phyloP scores from a whole-genome alignment of 92 coral and sea anemone genomes.

The Paramuricea clavata region DNA sequence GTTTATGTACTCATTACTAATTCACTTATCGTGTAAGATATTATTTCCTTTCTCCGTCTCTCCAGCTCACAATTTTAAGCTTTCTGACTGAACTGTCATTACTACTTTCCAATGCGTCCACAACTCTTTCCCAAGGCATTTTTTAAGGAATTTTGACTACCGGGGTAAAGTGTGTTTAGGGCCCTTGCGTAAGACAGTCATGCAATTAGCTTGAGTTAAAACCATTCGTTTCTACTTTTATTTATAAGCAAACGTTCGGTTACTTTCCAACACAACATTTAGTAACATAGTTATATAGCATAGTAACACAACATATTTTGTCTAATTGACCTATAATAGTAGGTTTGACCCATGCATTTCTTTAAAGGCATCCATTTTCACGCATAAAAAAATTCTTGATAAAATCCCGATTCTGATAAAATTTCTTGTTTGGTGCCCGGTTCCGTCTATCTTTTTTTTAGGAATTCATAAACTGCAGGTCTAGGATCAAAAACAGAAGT shows the following conservation, averaged over 20 bases:
- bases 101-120: too few species aligned
- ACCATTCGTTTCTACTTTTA: not conserved
- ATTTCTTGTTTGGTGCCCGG: not conserved
- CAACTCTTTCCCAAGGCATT: too few species aligned
- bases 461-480: constrained; percentile 10
- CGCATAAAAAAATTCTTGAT: not conserved
- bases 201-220: too few species aligned
- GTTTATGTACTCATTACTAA: too few species aligned
- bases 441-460: constrained; percentile 6
- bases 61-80: too few species aligned
- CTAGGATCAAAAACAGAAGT: not conserved
- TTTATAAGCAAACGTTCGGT: not conserved
- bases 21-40: too few species aligned
- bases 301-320: too few species aligned
- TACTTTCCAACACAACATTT: not conserved
- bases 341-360: not conserved
- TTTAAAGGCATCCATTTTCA: constrained; percentile 7
- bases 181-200: not conserved
- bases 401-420: constrained; percentile 4
- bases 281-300: not conserved
- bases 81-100: too few species aligned
- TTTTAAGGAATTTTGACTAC: constrained; percentile 19
- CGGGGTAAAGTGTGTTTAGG: constrained; percentile 2
- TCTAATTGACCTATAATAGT: constrained; percentile 3
- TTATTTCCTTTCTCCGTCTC: too few species aligned